A percentile compares a stretch with the other conserved stretches of the same genome.
phyloP scores from a whole-genome alignment of 2,797 vertebrate species.

The Lithobates sylvaticus region DNA sequence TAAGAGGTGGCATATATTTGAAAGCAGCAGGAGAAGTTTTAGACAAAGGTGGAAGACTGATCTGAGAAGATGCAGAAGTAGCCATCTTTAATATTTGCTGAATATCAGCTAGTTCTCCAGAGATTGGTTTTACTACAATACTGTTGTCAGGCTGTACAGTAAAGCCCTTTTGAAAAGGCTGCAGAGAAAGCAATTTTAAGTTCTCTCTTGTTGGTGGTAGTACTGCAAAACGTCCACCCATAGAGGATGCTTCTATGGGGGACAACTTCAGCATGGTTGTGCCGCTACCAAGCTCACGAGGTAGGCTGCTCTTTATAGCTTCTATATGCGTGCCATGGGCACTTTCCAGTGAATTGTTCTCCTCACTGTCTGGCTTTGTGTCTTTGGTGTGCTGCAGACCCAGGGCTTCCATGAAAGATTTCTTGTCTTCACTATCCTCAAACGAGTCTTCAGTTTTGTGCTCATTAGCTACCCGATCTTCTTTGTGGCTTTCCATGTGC shows the following conservation, averaged over 20 bases:
- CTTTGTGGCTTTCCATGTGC: conserved; percentile 79
- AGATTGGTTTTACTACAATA: conserved; percentile 87
- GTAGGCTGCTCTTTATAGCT: conserved; percentile 86
- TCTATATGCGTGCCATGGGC: conserved; percentile 89
- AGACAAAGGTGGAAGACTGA: conserved; percentile 83
- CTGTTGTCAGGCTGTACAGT: conserved; percentile 90
- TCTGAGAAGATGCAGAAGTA: conserved; percentile 84
- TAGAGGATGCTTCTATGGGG: conserved; percentile 81
- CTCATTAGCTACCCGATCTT: conserved; percentile 65
- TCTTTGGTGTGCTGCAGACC: conserved; percentile 89
- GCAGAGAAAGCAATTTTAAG: conserved; percentile 87
- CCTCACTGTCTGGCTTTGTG: conserved; percentile 76
- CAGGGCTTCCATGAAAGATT: conserved; percentile 85
- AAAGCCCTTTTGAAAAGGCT: conserved; percentile 92
- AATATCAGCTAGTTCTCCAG: conserved; percentile 89
- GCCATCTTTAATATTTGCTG: conserved; percentile 97
- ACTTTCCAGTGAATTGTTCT: conserved; percentile 84
- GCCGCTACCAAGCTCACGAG: conserved; percentile 85
- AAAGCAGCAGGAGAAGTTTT: conserved; percentile 82
- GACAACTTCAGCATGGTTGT: conserved; percentile 80
- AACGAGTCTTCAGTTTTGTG: conserved; percentile 14
- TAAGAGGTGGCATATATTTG: conserved; percentile 91
- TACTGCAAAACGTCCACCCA: conserved; percentile 75
- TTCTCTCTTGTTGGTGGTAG: conserved; percentile 81
- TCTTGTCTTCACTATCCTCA: conserved; percentile 74